phyloP scores from a whole-genome alignment of 2,797 vertebrate species.

The Eleutherodactylus coqui region DNA sequence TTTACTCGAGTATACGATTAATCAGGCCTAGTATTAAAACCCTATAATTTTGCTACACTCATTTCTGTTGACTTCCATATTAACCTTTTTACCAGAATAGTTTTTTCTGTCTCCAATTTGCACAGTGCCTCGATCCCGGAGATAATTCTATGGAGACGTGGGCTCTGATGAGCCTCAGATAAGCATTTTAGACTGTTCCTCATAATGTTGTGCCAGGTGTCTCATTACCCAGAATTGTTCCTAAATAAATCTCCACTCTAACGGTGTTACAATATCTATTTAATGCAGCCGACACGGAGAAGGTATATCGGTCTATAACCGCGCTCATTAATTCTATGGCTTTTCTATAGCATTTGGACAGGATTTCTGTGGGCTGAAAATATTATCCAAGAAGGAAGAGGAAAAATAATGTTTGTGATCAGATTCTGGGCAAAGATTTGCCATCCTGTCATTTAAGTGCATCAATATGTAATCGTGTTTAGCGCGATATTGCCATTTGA shows the following conservation, averaged over 20 bases:
- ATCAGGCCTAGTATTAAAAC: background rate
- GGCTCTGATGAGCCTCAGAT: background rate
- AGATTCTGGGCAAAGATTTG: slow-evolving; percentile 51
- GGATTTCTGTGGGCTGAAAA: slow-evolving; percentile 43
- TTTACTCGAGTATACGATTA: background rate
- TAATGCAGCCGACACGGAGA: slow-evolving; percentile 18
- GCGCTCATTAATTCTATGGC: slow-evolving; percentile 52
- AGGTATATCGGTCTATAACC: slow-evolving; percentile 10
- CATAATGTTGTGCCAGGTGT: slow-evolving; percentile 31
- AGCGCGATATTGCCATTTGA: slow-evolving; percentile 50
- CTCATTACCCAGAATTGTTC: slow-evolving; percentile 20
- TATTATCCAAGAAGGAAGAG: slow-evolving; percentile 39
- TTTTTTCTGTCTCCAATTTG: background rate
- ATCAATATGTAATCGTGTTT: slow-evolving; percentile 60
- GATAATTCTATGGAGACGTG: background rate
- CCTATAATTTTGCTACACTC: background rate
- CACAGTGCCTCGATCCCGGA: background rate
- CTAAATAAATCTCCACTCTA: slow-evolving; percentile 43
- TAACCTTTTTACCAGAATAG: background rate
- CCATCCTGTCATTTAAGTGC: slow-evolving; percentile 54
- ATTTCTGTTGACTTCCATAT: background rate
- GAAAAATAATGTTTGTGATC: slow-evolving; percentile 43
- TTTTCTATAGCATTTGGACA: slow-evolving; percentile 43
- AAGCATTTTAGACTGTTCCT: background rate
- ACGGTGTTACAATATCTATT: slow-evolving; percentile 31